A percentile compares a stretch with the other conserved stretches of the same genome.
These are phyloP conservation scores for Eulemur mongoz DNA, from an alignment of 2,797 vertebrate genomes.

Conservation along the genomic window DNA sequence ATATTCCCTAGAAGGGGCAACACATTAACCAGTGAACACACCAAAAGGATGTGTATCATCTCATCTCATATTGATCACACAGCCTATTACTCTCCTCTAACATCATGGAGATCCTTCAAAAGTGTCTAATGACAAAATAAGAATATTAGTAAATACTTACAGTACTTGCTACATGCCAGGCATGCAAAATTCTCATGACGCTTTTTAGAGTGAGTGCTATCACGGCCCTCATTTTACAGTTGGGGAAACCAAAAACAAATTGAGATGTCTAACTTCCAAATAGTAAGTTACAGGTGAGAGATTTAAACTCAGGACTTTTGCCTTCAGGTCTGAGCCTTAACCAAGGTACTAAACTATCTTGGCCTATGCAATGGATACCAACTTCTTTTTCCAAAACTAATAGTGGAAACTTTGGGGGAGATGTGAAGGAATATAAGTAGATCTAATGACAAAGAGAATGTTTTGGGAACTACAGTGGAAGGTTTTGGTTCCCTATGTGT, in stretches of 20 bases:
- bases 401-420: neutral
- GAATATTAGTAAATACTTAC: neutral
- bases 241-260: neutral
- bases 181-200: neutral
- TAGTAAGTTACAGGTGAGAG: neutral
- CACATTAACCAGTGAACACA: constrained; percentile 36
- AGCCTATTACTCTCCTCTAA: neutral
- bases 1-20: constrained; percentile 9
- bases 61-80: neutral
- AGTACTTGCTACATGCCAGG: neutral
- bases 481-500: neutral
- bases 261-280: neutral
- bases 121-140: neutral
- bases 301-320: neutral
- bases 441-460: neutral
- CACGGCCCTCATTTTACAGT: neutral
- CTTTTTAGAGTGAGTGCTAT: neutral
- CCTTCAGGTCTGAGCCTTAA: neutral
- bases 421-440: neutral
- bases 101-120: neutral
- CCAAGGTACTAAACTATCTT: neutral
- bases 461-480: neutral
- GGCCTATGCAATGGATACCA: neutral
- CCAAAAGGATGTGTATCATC: neutral
- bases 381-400: neutral